phyloP scores from a whole-genome alignment of 2,888 invertebrate genomes.

The Epinotia brunnichana region DNA sequence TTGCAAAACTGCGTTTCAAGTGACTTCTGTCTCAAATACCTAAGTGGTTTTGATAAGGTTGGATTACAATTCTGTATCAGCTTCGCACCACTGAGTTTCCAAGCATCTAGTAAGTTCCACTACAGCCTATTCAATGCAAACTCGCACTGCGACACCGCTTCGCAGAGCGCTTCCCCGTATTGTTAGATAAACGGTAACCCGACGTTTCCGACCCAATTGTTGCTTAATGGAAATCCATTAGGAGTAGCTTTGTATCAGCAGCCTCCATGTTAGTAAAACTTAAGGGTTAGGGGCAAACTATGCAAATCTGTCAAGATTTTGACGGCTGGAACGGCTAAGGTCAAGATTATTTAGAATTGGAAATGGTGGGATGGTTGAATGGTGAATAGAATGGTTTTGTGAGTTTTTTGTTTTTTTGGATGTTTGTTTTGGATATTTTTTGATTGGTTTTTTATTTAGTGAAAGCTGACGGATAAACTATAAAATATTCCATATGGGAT shows the following conservation, averaged over 20 bases:
- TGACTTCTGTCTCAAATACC: too few species aligned
- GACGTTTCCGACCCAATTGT: slow-evolving; percentile 25
- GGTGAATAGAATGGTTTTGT: too few species aligned
- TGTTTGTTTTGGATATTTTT: too few species aligned
- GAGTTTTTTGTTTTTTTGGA: too few species aligned
- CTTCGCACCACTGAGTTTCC: not conserved
- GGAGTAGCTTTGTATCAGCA: not conserved
- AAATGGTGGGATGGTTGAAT: too few species aligned
- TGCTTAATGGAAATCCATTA: slow-evolving; percentile 20
- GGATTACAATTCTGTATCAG: not conserved
- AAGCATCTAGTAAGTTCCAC: slow-evolving; percentile 2
- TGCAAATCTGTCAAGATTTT: slow-evolving; percentile 13
- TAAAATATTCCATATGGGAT: too few species aligned
- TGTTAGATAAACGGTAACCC: not conserved
- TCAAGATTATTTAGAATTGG: too few species aligned
- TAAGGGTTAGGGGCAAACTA: not conserved
- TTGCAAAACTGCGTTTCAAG: too few species aligned
- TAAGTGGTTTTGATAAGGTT: not conserved
- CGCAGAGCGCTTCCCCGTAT: not conserved
- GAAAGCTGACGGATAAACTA: not conserved
- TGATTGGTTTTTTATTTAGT: not conserved
- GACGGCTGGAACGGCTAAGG: not conserved
- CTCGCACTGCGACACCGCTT: not conserved
- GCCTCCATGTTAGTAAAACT: slow-evolving; percentile 2
- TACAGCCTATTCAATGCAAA: not conserved